Evolutionary conservation across 1,140 invertebrate genomes (phyloP).

Genomic region (Littorina saxatilis): DNA sequence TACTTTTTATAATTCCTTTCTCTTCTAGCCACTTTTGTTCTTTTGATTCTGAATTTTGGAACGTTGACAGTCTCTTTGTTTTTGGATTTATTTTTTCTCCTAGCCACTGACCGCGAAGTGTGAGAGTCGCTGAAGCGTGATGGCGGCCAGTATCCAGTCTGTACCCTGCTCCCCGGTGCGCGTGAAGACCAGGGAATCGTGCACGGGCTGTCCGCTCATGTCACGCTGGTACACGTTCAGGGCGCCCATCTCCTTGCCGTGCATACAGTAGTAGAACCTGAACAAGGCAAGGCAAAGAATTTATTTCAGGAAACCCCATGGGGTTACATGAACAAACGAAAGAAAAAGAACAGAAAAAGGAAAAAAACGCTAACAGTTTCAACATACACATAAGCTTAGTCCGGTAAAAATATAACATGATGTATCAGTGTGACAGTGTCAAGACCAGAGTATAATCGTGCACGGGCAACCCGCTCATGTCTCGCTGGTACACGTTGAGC

Average conservation of each 20-base stretch:
- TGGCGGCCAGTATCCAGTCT: constrained; percentile 31
- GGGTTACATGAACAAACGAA: not conserved
- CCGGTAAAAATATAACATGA: not conserved
- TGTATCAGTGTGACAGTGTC: constrained; percentile 48
- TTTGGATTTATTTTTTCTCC: too few relatives aligned
- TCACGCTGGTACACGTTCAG: constrained; percentile 60
- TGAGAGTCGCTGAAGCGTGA: constrained; percentile 9
- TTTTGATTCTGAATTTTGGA: too few relatives aligned
- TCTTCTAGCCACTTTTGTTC: too few relatives aligned
- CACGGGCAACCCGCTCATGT: not conserved
- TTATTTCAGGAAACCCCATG: too few relatives aligned
- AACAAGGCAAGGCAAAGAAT: not conserved
- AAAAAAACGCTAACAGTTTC: too few relatives aligned
- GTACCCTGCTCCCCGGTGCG: constrained; percentile 60
- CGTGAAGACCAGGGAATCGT: constrained; percentile 47
- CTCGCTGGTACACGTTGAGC: constrained; percentile 61
- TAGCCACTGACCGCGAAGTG: constrained; percentile 33
- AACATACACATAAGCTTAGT: too few relatives aligned
- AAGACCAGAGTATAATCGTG: constrained; percentile 41
- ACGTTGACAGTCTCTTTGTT: too few relatives aligned
- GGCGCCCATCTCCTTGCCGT: constrained; percentile 60
- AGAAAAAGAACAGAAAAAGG: not conserved
- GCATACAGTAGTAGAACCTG: constrained; percentile 68
- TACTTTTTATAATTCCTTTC: too few relatives aligned
- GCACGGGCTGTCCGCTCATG: not conserved